Base-by-base conservation (phyloP, 30 jellyfish, hydroid and myxozoan genomes). In the Clytia hemisphaerica region DNA sequence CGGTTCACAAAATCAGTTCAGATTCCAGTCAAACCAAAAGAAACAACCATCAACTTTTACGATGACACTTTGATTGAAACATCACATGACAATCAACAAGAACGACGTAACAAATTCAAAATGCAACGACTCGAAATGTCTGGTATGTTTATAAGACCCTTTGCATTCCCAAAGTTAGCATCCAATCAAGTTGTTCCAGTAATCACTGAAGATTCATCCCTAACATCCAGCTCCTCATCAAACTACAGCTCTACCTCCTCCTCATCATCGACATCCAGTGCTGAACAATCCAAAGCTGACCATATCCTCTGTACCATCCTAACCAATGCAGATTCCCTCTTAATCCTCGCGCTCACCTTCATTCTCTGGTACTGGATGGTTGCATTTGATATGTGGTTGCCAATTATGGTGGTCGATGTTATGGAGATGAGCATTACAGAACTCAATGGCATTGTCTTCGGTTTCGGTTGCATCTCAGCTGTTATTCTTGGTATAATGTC, bases 321-420 rank as follows among this genome's bases (percentile, higher is more conserved):
- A n/a, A n/a, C n/a, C n/a, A n/a, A n/a, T n/a, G n/a, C n/a, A n/a
- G 70, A 57, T 57, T 21, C 70, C 0, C 25, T 28, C 12, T 33
- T 57, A 6, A 9, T 57, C 19, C 42, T 57, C 19, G 25, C 19
- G 44, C 19, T 25, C 33, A 22, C 70, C 38, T 57, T n/a, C 2
- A 22, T 57, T n/a, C 30, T 30, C 70, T 22, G 19, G 42, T 57
- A 21, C 70, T 57, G 26, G 0, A 57, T 57, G 36, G 70, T 57
- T 6, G 33, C 42, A 31, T 57, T 1, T 30, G 70, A 57, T 44
- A 57, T 57, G 70, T 57, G 70, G 70, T 1, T 57, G 55, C 76
- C 76, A 21, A 4, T 62, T 16, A 22, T 37, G 19, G 72, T 62
- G 4, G 72, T 62, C 21, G 67, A 62, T 4, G 24, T 26, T 21